phyloP scores from a whole-genome alignment of 1,140 invertebrate species.

The Epicauta chinensis region DNA sequence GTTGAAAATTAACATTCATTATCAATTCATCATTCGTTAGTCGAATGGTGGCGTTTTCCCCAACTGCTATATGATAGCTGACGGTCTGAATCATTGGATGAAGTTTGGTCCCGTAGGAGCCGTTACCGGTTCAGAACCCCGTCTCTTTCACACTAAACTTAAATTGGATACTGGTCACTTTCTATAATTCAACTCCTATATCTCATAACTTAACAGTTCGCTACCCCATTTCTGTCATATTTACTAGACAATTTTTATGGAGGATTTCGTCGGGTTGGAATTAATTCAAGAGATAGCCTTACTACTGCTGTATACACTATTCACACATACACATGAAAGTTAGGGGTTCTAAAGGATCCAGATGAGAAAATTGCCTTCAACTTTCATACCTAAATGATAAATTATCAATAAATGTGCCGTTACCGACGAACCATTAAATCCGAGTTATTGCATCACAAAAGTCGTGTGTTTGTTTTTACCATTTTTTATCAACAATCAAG shows the following conservation, averaged over 20 bases:
- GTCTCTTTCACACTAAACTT: conserved; percentile 42
- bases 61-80: conserved; percentile 31
- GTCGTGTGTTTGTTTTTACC: no score
- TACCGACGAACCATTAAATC: no score
- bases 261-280: conserved; percentile 2
- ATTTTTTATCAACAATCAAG: no score
- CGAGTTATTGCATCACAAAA: no score
- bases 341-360: no score
- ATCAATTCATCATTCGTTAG: conserved; percentile 32
- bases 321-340: no score
- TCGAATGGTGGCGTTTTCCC: conserved; percentile 12
- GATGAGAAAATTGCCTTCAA: no score
- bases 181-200: conserved; percentile 44
- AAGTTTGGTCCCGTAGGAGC: conserved; percentile 37
- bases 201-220: conserved; percentile 39
- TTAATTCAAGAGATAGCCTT: conserved; percentile 3
- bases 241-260: conserved; percentile 11
- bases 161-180: conserved; percentile 45
- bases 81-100: conserved; percentile 40
- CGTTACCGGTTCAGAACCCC: conserved; percentile 38
- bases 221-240: conserved; percentile 27
- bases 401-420: no score
- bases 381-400: no score
- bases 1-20: conserved; percentile 32
- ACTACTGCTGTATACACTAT: no score